Conservation (phyloP, 2,888 invertebrate species). For the Druceiella hillmani region DNA sequence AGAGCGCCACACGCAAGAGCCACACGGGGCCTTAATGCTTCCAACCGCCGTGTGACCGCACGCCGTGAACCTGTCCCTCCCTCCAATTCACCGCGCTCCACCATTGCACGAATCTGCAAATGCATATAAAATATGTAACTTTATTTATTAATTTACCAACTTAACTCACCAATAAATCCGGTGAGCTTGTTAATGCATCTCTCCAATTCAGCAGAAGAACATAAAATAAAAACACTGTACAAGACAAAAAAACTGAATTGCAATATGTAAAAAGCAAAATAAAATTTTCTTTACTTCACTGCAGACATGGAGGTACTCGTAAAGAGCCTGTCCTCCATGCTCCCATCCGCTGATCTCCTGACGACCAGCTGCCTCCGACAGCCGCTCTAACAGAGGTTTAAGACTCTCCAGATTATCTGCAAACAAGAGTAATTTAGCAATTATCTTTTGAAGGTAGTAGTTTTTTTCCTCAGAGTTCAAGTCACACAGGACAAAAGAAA, state of each 20-base stretch:
- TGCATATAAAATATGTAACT: neutral
- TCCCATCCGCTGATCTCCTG: slow-evolving; percentile 66
- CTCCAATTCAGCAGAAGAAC: neutral
- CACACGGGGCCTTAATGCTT: slow-evolving; percentile 37
- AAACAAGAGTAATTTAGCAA: too few species aligned
- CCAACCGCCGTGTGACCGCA: slow-evolving; percentile 29
- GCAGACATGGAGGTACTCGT: slow-evolving; percentile 66
- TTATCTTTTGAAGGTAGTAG: slow-evolving; percentile 26
- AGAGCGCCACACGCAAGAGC: slow-evolving; percentile 37
- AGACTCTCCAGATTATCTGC: slow-evolving; percentile 64
- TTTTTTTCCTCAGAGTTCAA: too few species aligned
- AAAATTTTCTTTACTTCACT: slow-evolving; percentile 44
- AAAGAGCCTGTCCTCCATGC: slow-evolving; percentile 63
- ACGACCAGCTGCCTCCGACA: slow-evolving; percentile 49
- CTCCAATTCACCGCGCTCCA: slow-evolving; percentile 22
- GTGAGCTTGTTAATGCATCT: neutral
- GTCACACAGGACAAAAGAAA: too few species aligned
- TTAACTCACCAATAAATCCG: neutral
- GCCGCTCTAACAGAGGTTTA: slow-evolving; percentile 52
- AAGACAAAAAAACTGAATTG: too few species aligned
- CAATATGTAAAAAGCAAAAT: slow-evolving; percentile 18
- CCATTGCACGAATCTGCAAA: slow-evolving; percentile 33
- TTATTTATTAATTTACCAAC: neutral
- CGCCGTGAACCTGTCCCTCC: slow-evolving; percentile 16
- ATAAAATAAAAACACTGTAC: too few species aligned